Percentiles rank a stretch among this genome's conserved stretches.
Conservation (phyloP, 2,113 vertebrate species). For the Gopherus evgoodei region DNA sequence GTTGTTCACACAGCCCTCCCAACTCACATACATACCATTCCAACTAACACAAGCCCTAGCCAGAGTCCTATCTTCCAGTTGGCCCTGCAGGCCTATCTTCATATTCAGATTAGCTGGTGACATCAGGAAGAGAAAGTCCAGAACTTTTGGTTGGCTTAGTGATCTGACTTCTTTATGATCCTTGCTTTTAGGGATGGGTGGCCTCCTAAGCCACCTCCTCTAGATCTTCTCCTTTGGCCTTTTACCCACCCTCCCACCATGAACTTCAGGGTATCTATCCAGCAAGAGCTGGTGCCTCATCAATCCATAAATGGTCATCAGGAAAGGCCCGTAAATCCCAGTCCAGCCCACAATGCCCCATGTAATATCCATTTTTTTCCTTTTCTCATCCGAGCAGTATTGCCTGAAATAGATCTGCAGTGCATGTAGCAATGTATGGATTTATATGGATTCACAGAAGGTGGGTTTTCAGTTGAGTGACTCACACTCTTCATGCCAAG, state of each 20-base stretch:
- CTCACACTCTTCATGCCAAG: neutral
- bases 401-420: neutral
- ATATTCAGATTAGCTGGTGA: neutral
- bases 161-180: neutral
- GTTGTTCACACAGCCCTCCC: neutral
- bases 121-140: neutral
- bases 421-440: neutral
- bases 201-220: neutral
- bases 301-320: neutral
- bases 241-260: neutral
- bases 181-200: neutral
- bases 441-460: neutral
- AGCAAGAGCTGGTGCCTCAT: neutral
- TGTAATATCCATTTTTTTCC: neutral
- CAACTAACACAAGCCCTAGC: neutral
- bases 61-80: neutral
- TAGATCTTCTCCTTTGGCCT: neutral
- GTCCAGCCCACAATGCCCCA: neutral
- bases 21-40: neutral
- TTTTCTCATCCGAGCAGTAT: neutral
- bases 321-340: neutral
- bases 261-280: neutral
- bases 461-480: neutral
- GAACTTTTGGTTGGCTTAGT: neutral
- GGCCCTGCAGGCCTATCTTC: neutral